Conservation (phyloP, 2,888 invertebrate species). For the Eristalinus sepulchralis region DNA sequence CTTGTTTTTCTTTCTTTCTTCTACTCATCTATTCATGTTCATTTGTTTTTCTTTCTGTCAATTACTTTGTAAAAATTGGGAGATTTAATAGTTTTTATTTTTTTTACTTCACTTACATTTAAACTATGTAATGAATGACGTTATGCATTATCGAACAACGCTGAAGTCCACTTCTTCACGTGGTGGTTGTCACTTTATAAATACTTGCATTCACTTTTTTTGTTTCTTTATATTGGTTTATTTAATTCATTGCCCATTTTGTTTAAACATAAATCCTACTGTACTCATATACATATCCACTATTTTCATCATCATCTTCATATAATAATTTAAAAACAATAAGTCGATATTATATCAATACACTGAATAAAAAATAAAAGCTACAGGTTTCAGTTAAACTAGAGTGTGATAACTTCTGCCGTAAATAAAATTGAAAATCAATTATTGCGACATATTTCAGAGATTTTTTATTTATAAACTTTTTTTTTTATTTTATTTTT, state of each 20-base stretch:
- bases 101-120: conserved; percentile 35
- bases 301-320: conserved; percentile 17
- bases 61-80: conserved; percentile 63
- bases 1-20: conserved; percentile 16
- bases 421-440: conserved; percentile 25
- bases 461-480: conserved; percentile 34
- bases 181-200: conserved; percentile 18
- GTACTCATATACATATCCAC: conserved; percentile 58
- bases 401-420: conserved; percentile 25
- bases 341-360: conserved; percentile 32
- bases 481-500: neutral
- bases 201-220: conserved; percentile 4
- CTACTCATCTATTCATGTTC: conserved; percentile 27
- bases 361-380: conserved; percentile 34
- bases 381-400: conserved; percentile 57
- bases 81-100: neutral
- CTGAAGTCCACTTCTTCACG: neutral
- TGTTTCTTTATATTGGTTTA: neutral
- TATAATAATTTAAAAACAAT: conserved; percentile 54
- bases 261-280: conserved; percentile 62
- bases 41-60: conserved; percentile 20
- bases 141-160: conserved; percentile 54
- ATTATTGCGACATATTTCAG: conserved; percentile 52
- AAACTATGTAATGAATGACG: conserved; percentile 41
- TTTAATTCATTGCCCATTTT: conserved; percentile 22